Evolutionary conservation across 1,140 invertebrate genomes (phyloP).

Genomic region (Conus betulinus): DNA sequence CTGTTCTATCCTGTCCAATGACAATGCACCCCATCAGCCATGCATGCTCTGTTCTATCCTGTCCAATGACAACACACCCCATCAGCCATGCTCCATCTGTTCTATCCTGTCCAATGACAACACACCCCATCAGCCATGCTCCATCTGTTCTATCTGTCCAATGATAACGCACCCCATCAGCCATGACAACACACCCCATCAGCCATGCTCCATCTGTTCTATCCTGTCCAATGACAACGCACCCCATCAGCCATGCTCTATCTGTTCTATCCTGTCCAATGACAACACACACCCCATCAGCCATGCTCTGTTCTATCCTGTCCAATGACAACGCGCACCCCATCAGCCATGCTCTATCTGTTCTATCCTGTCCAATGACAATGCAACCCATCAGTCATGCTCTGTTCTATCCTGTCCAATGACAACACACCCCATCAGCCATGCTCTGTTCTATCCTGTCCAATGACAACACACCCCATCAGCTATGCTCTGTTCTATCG

Average conservation of each 20-base stretch:
- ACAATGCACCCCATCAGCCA: not conserved
- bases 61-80: not conserved
- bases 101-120: not conserved
- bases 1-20: not conserved
- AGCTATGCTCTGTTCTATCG: constrained; percentile 80
- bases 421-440: not conserved
- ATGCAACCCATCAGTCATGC: not conserved
- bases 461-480: not conserved
- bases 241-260: too few species aligned
- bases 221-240: too few species aligned
- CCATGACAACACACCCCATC: too few species aligned
- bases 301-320: not conserved
- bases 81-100: not conserved
- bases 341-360: constrained; percentile 81
- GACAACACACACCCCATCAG: not conserved
- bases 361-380: constrained; percentile 81
- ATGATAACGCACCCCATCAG: too few species aligned
- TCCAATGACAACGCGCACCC: constrained; percentile 79
- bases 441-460: not conserved
- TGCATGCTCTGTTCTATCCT: not conserved
- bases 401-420: too few species aligned
- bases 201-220: too few species aligned
- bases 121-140: not conserved
- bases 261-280: too few species aligned
- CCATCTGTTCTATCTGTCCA: too few species aligned